phyloP scores from a whole-genome alignment of 2,888 invertebrate species.

The Aricia artaxerxes region DNA sequence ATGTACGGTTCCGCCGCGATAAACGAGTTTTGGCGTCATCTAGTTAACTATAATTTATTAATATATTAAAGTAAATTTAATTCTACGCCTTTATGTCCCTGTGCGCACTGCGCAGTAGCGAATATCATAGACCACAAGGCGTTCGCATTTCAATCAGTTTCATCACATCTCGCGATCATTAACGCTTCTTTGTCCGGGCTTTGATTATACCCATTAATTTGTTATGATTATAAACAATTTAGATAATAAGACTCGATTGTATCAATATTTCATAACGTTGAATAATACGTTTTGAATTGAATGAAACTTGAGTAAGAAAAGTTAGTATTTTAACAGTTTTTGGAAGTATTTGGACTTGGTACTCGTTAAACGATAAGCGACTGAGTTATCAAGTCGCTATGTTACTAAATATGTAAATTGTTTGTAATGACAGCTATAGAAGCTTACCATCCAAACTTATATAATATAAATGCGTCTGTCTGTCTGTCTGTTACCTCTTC shows the following conservation, averaged over 20 bases:
- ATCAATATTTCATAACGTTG: neutral
- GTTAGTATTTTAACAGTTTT: neutral
- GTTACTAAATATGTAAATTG: neutral
- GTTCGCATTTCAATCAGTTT: neutral
- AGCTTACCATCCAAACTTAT: neutral
- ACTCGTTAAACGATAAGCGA: too few relatives aligned
- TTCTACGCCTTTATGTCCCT: neutral
- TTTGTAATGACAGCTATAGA: neutral
- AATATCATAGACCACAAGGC: constrained; percentile 4
- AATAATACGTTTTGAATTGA: neutral
- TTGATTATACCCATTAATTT: constrained; percentile 13
- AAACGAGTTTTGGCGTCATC: too few relatives aligned
- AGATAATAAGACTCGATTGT: constrained; percentile 6
- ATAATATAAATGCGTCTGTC: too few relatives aligned
- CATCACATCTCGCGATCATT: neutral
- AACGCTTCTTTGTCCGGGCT: neutral
- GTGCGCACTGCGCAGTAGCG: constrained; percentile 6
- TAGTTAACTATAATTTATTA: too few relatives aligned
- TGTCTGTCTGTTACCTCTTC: too few relatives aligned
- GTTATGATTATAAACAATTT: constrained; percentile 16
- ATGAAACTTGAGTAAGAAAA: neutral
- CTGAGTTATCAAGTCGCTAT: neutral
- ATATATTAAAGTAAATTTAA: neutral
- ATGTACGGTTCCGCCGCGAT: too few relatives aligned
- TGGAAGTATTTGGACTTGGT: too few relatives aligned